Base-by-base conservation (phyloP, 64 coral and sea anemone genomes). In the Pocillopora damicornis region DNA sequence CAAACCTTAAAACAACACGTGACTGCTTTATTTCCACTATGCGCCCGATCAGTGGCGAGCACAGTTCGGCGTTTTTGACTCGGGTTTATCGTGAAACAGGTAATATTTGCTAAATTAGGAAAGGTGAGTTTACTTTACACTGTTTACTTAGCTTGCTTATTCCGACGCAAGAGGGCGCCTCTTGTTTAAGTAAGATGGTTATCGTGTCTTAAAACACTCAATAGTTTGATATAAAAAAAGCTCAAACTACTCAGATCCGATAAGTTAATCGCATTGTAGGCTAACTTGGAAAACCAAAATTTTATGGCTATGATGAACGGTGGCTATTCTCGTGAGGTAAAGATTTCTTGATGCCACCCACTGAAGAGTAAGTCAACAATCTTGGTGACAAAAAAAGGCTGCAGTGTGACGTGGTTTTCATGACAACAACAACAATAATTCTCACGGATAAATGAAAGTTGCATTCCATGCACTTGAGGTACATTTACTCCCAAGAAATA, bases 171-270 rank as follows among this genome's bases (percentile, higher is more conserved):
- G 45, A 72, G 36, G 81, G 11, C 9, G 58, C 63, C 72, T 85
- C 56, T 68, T 83, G 62, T 83, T 66, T 83, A 37, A 35, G 62
- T 67, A 71, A 85, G 81, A 85, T 85, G 36, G 4, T 22, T 85
- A 85, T 85, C 38, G 15, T 72, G 20, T 72, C 25, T 69, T 72
- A 68, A 58, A 85, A 85, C 81, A 85, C 37, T 37, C 10, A 71
- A 71, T 71, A 71, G 67, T 23, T 71, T 17, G 25, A 11, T 71
- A n/a, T 23, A 71, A n/a, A 71, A 71, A 71, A 71, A 4, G 20
- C 25, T 23, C 22, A 71, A 20, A 71, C n/a, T n/a, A 71, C 20
- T 8, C 67, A 25, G 18, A n/a, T 57, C 38, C 7, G 75, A 77
- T 77, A 77, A 77, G 5, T 22, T 56, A 77, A 77, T 45, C 20